Evolutionary conservation across 1,140 invertebrate species (phyloP).

Genomic region (Magallana ariakensis): DNA sequence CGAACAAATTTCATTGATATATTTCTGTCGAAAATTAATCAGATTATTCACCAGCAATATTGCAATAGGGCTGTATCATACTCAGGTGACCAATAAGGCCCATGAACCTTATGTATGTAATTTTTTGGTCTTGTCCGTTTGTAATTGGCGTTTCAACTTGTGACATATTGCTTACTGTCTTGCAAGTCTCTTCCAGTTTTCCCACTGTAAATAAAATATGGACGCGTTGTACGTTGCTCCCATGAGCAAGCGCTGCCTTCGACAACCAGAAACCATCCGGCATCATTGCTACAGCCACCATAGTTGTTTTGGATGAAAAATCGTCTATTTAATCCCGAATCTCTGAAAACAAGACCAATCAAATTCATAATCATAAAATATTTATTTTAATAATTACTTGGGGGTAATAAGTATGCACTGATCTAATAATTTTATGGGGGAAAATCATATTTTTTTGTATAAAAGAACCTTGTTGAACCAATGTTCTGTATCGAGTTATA

Average conservation of each 20-base stretch:
- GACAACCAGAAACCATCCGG: constrained; percentile 47
- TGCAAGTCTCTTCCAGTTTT: neutral
- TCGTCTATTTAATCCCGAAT: constrained; percentile 27
- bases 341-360: constrained; percentile 24
- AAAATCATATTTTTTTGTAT: no score
- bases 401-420: neutral
- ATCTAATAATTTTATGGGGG: no score
- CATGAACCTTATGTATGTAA: no score
- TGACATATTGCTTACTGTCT: constrained; percentile 31
- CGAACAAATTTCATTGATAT: no score
- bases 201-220: constrained; percentile 52
- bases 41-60: no score
- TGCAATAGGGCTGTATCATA: no score
- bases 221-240: constrained; percentile 39
- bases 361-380: neutral
- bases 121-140: no score
- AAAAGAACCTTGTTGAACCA: no score
- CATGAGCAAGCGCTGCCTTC: constrained; percentile 43
- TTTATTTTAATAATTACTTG: neutral
- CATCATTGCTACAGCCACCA: constrained; percentile 47
- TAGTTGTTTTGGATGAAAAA: constrained; percentile 51
- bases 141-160: no score
- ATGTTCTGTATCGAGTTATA: no score
- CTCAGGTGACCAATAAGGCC: no score
- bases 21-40: no score